Evolutionary conservation across 92 coral and sea anemone species (phyloP).

Genomic region (Actinernus sp.): DNA sequence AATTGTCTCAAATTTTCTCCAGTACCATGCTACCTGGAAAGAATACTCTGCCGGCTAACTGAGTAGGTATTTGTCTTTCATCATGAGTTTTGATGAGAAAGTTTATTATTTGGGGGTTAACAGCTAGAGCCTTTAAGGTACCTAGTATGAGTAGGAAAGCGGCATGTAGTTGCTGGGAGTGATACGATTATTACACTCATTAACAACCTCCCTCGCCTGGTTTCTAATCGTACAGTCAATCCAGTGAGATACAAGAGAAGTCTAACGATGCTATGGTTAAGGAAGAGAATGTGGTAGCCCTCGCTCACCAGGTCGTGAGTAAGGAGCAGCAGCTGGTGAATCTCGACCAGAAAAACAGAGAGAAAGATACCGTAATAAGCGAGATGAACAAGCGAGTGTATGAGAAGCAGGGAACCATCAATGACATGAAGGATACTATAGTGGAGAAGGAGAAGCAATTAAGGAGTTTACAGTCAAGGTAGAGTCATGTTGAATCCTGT

Average conservation of each 20-base stretch:
- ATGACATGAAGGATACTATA: constrained; percentile 35
- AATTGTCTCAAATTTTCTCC: too few species aligned
- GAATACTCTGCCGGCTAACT: too few species aligned
- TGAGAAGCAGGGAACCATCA: constrained; percentile 37
- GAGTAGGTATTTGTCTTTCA: too few species aligned
- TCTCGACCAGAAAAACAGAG: constrained; percentile 29
- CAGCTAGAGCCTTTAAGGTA: too few species aligned
- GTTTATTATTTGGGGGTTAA: too few species aligned
- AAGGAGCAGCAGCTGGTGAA: constrained; percentile 33
- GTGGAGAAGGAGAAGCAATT: constrained; percentile 50
- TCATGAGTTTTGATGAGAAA: too few species aligned
- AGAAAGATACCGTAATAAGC: constrained; percentile 38
- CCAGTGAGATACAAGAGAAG: constrained; percentile 19
- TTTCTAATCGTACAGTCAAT: constrained; percentile 6
- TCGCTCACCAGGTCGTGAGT: constrained; percentile 30
- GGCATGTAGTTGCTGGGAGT: too few species aligned
- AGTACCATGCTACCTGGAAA: too few species aligned
- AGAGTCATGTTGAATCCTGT: too few species aligned
- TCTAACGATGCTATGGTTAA: constrained; percentile 24
- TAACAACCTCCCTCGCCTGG: too few species aligned
- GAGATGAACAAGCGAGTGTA: constrained; percentile 46
- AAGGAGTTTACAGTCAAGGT: constrained; percentile 59
- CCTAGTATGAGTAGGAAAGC: too few species aligned
- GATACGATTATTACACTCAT: too few species aligned
- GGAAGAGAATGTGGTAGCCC: constrained; percentile 57